Evolutionary conservation across 2,113 vertebrate species (phyloP).

Genomic region (Solea senegalensis): DNA sequence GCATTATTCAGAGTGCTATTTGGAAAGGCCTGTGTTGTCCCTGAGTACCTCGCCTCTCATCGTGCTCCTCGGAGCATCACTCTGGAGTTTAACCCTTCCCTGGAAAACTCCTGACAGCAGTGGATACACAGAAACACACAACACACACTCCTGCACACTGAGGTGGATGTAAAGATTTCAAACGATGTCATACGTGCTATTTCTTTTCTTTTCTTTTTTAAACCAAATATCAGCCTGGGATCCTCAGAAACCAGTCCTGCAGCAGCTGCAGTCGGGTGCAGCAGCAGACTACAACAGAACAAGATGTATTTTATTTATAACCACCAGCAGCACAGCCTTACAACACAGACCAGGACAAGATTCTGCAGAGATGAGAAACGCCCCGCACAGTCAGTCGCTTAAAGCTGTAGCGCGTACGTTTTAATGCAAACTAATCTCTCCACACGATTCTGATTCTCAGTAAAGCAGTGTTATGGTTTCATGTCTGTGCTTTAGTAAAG

Average conservation of each 20-base stretch:
- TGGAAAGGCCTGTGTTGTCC: conserved; percentile 57
- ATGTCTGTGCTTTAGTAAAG: too few species aligned
- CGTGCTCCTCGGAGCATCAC: conserved; percentile 41
- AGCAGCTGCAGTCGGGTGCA: conserved; percentile 47
- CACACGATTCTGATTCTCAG: too few species aligned
- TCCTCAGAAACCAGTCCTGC: conserved; percentile 50
- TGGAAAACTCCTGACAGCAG: conserved; percentile 1
- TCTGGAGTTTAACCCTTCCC: conserved; percentile 37
- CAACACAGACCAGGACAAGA: conserved; percentile 18
- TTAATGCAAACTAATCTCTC: too few species aligned
- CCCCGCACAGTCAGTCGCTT: too few species aligned
- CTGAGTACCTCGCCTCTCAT: conserved; percentile 58
- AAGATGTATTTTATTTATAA: conserved; percentile 63
- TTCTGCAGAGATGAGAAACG: background rate
- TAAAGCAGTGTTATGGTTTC: too few species aligned
- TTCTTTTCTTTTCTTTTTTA: background rate
- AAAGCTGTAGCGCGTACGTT: too few species aligned
- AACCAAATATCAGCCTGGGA: conserved; percentile 26
- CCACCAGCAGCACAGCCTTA: conserved; percentile 40
- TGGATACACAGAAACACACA: background rate
- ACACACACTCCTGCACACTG: background rate
- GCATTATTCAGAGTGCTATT: conserved; percentile 71
- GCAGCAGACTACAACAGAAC: conserved; percentile 54
- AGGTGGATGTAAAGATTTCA: conserved; percentile 7
- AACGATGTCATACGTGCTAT: background rate